phyloP scores from a whole-genome alignment of 1,140 invertebrate genomes.

The Temnothorax curvispinosus region DNA sequence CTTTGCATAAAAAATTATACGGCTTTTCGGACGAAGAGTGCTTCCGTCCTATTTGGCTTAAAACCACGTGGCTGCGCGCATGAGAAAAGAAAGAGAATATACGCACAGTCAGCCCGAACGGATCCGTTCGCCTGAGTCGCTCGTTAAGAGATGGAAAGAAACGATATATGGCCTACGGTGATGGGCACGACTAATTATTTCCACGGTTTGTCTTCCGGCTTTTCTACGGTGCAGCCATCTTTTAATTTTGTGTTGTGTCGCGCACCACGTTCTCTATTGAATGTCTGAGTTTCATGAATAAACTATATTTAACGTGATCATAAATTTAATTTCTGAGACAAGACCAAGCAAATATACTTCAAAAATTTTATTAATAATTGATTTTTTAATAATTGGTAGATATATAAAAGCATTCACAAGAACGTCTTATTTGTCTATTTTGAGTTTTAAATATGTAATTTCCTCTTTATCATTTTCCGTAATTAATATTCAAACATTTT shows the following conservation, averaged over 20 bases:
- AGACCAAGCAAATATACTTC: background rate
- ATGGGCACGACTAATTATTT: slow-evolving; percentile 60
- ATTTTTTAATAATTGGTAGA: background rate
- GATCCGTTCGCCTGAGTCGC: slow-evolving; percentile 29
- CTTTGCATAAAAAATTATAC: slow-evolving; percentile 77
- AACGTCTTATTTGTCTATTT: background rate
- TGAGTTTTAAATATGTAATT: background rate
- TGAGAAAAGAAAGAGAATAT: slow-evolving; percentile 40
- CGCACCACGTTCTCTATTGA: background rate
- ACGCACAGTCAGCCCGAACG: slow-evolving; percentile 33
- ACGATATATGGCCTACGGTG: slow-evolving; percentile 60
- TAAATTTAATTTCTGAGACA: background rate
- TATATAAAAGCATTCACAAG: background rate
- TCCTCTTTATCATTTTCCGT: background rate
- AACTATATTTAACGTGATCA: background rate
- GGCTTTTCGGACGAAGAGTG: slow-evolving; percentile 47
- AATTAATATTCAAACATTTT: background rate
- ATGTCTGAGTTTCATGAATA: background rate
- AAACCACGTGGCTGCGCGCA: slow-evolving; percentile 15
- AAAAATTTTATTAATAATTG: background rate
- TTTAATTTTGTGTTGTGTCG: slow-evolving; percentile 37
- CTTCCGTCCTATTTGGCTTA: slow-evolving; percentile 51
- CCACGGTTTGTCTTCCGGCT: slow-evolving; percentile 51
- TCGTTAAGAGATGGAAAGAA: slow-evolving; percentile 54
- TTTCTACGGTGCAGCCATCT: slow-evolving; percentile 26